phyloP scores from a whole-genome alignment of 2,113 vertebrate species.

The Pitta sordida region DNA sequence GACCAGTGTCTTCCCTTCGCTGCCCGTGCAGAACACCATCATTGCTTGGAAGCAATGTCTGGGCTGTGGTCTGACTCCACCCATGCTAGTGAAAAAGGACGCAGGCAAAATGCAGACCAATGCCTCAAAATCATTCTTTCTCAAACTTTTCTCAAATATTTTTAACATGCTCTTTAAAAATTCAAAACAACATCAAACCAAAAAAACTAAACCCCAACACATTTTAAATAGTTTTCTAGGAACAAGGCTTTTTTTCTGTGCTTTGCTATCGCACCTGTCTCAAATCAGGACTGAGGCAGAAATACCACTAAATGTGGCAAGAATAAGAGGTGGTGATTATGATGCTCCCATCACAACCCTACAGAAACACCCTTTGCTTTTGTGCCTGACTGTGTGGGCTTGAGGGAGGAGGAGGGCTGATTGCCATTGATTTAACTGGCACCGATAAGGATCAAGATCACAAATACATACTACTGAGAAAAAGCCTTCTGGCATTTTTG shows the following conservation, averaged over 20 bases:
- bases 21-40: neutral
- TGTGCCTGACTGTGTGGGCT: neutral
- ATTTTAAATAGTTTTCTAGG: neutral
- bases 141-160: neutral
- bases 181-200: neutral
- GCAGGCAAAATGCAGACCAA: neutral
- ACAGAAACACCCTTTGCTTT: neutral
- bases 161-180: neutral
- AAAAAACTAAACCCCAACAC: accelerated
- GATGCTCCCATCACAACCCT: neutral
- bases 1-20: neutral
- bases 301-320: neutral
- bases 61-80: neutral
- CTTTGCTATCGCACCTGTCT: neutral
- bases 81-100: neutral
- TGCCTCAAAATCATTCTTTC: neutral
- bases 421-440: neutral
- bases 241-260: neutral
- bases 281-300: neutral
- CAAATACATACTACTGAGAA: neutral
- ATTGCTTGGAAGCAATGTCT: neutral
- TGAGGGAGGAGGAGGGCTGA: neutral
- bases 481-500: neutral
- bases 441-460: neutral
- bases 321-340: neutral